These are phyloP conservation scores for Esox niger DNA, from an alignment of 2,113 vertebrate genomes.

Conservation along the genomic window DNA sequence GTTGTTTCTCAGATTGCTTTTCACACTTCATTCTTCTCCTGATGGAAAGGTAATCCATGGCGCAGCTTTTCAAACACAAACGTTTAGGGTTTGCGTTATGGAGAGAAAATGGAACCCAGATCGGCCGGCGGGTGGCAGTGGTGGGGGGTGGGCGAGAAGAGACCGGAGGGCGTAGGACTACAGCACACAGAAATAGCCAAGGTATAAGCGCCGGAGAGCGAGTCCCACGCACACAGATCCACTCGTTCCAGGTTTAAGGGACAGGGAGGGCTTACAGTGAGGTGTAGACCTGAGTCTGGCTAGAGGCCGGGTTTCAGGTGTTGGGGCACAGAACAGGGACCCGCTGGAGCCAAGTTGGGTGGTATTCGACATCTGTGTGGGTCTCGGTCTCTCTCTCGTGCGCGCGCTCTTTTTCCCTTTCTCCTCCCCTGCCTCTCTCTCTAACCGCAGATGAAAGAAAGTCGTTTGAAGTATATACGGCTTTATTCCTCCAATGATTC, in stretches of 20 bases:
- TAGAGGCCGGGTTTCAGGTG: background rate
- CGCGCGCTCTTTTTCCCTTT: conserved; percentile 21
- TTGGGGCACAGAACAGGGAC: conserved; percentile 3
- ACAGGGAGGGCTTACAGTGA: background rate
- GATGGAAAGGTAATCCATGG: conserved; percentile 66
- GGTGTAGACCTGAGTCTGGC: conserved; percentile 3
- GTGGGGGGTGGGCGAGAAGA: no score
- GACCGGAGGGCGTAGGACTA: background rate
- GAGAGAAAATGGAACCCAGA: background rate
- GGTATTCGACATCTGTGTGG: conserved; percentile 44
- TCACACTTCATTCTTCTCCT: conserved; percentile 66
- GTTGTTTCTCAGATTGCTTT: conserved; percentile 68
- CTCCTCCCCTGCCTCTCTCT: conserved; percentile 11
- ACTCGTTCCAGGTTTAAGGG: background rate
- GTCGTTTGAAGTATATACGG: conserved; percentile 57
- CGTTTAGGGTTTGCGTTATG: conserved; percentile 40
- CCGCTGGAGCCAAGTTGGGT: conserved; percentile 14
- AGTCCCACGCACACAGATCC: background rate
- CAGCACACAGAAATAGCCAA: background rate
- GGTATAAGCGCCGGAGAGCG: no score
- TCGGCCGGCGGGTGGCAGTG: background rate
- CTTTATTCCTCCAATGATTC: conserved; percentile 63
- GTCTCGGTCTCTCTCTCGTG: no score
- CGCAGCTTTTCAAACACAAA: conserved; percentile 49
- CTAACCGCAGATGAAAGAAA: conserved; percentile 56